These are phyloP conservation scores for Pardosa pseudoannulata DNA, from an alignment of 2,888 invertebrate genomes.

Conservation along the genomic window DNA sequence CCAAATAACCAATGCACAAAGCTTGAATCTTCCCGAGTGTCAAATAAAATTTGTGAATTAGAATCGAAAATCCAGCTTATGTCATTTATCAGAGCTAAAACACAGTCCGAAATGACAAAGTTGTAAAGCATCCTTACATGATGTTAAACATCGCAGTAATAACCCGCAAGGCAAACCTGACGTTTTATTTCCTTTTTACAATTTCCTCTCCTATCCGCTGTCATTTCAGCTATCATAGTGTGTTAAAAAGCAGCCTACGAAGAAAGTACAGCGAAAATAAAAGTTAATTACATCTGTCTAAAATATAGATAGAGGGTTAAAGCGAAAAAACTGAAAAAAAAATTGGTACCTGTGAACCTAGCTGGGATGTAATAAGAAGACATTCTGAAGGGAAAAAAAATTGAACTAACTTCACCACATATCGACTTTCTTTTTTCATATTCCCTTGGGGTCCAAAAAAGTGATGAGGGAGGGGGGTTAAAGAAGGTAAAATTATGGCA, in stretches of 20 bases:
- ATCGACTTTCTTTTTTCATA: neutral
- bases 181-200: neutral
- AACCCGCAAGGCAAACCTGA: neutral
- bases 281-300: conserved; percentile 23
- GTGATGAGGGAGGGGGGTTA: neutral
- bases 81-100: too few species aligned
- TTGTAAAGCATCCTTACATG: too few species aligned
- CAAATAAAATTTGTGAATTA: too few species aligned
- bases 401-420: neutral
- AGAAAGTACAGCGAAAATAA: conserved; percentile 1
- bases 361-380: conserved; percentile 15
- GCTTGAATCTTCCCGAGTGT: too few species aligned
- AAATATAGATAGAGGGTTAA: neutral
- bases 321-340: neutral
- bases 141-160: neutral
- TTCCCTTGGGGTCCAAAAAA: neutral
- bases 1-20: too few species aligned
- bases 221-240: neutral
- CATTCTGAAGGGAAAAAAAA: conserved; percentile 19
- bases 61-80: too few species aligned
- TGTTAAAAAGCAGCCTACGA: neutral
- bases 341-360: conserved; percentile 4
- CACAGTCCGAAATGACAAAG: too few species aligned
- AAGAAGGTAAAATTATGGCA: conserved; percentile 14
- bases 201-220: neutral